Conservation (phyloP, 2,888 invertebrate genomes). For the Tinea pellionella region DNA sequence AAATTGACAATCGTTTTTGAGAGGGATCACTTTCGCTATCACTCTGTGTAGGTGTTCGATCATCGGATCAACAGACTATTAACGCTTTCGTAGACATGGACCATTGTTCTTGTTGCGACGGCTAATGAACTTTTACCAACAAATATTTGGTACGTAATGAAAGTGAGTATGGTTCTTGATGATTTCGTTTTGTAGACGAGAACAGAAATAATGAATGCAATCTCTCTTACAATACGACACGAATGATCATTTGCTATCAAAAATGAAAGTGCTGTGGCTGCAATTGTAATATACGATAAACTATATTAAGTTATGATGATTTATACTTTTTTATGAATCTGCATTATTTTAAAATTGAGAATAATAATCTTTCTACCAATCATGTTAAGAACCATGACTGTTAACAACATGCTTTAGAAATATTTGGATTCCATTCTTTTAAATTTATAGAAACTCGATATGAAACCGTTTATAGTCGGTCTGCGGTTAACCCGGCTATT, state of each 20-base stretch:
- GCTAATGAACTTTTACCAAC: constrained; percentile 51
- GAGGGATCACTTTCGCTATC: constrained; percentile 46
- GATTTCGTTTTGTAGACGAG: constrained; percentile 30
- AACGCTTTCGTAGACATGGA: constrained; percentile 22
- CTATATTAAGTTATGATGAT: not conserved
- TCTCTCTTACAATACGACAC: not conserved
- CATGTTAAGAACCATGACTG: too few relatives aligned
- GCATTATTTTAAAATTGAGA: too few relatives aligned
- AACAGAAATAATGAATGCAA: constrained; percentile 9
- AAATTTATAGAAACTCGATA: constrained; percentile 43
- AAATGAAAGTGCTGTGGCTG: constrained; percentile 5
- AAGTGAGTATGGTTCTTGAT: constrained; percentile 36
- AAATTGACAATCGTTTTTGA: constrained; percentile 26
- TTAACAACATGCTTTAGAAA: not conserved
- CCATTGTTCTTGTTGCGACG: constrained; percentile 40
- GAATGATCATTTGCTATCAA: not conserved
- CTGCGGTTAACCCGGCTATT: constrained; percentile 31
- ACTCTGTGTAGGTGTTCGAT: constrained; percentile 37
- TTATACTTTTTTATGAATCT: not conserved
- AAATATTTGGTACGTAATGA: constrained; percentile 32
- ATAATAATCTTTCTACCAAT: too few relatives aligned
- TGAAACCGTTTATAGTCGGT: constrained; percentile 27
- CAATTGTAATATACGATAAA: not conserved
- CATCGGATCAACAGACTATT: constrained; percentile 33
- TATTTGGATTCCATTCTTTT: constrained; percentile 33